Evolutionary conservation across 1,140 invertebrate genomes (phyloP), one percentile per base, ranked within the genome.

Genomic region (Panulirus ornatus): DNA sequence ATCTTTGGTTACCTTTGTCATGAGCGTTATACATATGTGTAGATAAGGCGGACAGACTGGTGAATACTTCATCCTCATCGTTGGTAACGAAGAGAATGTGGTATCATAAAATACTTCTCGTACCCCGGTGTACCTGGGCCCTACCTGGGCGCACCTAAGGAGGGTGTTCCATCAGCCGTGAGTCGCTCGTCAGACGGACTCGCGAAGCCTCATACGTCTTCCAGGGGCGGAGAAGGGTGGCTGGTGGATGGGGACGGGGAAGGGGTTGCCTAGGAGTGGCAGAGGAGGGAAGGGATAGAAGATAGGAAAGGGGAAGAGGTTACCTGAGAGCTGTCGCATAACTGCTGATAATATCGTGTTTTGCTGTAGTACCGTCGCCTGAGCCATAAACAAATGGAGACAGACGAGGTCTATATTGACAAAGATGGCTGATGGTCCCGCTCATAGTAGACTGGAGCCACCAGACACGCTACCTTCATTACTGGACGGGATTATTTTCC

Each of bases 281-380:
- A 27, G 58, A 27, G n/a, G n/a, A 66, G 27, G 22, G 22, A 22
- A 14, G 54, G 54, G 54, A 19, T 16, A 3, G 11, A 19, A 58
- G 54, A 58, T 2, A 0, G 58, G 30, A 30, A 19, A 22, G 54
- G 54, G n/a, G 58, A 58, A 8, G 58, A n/a, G n/a, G n/a, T n/a
- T n/a, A n/a, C n/a, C n/a, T n/a, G n/a, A n/a, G n/a, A 66, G n/a
- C 58, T 30, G 58, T 66, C 58, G n/a, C 30, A 66, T 66, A 66
- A 66, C 58, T 66, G n/a, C 6, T 66, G 58, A 66, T 66, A 30
- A 30, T 66, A 66, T 66, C 58, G 3, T 66, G 58, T 30, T 27
- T 66, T 66, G 58, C 54, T 3, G 44, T 47, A 5, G 44, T 47
- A 14, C 44, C 14, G 44, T 47, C 44, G 44, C 5, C 44, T 11